phyloP scores from a whole-genome alignment of 2,888 invertebrate genomes.

The Apoda limacodes region DNA sequence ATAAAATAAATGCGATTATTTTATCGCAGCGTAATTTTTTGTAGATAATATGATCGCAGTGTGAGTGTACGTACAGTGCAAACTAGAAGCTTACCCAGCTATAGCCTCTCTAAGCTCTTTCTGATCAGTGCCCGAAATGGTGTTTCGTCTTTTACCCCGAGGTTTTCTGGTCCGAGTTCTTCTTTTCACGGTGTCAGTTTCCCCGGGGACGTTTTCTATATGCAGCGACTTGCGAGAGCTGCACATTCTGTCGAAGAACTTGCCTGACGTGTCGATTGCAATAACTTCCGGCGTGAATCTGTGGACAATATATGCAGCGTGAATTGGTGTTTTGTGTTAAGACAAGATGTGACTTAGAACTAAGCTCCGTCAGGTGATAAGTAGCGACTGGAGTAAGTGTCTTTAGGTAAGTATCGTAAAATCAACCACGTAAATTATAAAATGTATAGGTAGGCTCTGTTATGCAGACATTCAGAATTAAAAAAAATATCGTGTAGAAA shows the following conservation, averaged over 20 bases:
- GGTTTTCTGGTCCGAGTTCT: conserved; percentile 80
- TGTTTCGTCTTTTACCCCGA: conserved; percentile 88
- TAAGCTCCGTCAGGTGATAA: too few relatives aligned
- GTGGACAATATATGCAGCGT: too few relatives aligned
- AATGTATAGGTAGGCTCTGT: too few relatives aligned
- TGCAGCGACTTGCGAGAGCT: conserved; percentile 85
- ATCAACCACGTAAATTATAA: too few relatives aligned
- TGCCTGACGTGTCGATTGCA: conserved; percentile 89
- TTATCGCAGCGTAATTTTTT: conserved; percentile 5
- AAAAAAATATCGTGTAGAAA: too few relatives aligned
- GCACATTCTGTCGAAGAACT: conserved; percentile 90
- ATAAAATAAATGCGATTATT: conserved; percentile 13
- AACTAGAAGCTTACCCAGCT: conserved; percentile 79
- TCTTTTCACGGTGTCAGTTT: conserved; percentile 75
- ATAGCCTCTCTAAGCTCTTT: conserved; percentile 89
- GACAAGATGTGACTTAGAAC: too few relatives aligned
- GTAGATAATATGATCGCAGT: conserved; percentile 50
- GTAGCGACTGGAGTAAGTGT: too few relatives aligned
- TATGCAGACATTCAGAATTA: too few relatives aligned
- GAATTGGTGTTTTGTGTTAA: too few relatives aligned
- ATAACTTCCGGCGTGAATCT: conserved; percentile 91
- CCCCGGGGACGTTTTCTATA: conserved; percentile 54
- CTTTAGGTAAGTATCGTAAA: too few relatives aligned
- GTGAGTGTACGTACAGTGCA: conserved; percentile 55
- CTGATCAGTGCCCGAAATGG: conserved; percentile 90